These are phyloP conservation scores for Calcarius lapponicus DNA, from an alignment of 2,797 vertebrate species.

Conservation along the genomic window DNA sequence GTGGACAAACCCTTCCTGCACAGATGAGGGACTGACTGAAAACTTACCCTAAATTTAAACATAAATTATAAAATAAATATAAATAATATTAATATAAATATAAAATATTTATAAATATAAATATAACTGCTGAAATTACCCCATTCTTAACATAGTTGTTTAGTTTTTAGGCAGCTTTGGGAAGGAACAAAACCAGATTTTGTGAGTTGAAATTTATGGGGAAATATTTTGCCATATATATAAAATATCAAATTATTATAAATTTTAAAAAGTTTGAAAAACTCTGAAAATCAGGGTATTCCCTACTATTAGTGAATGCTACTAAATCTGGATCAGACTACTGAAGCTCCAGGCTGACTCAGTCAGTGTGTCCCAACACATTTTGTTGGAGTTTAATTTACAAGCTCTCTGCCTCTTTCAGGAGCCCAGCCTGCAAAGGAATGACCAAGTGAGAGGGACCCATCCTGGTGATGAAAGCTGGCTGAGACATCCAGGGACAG, in stretches of 20 bases:
- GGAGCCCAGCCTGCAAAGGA: not conserved
- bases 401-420: not conserved
- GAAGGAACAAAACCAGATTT: not conserved
- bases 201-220: not conserved
- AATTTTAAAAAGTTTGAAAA: not conserved
- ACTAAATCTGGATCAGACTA: not conserved
- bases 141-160: not conserved
- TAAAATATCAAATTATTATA: not conserved
- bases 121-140: not conserved
- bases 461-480: not conserved
- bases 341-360: not conserved
- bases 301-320: not conserved
- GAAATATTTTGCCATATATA: not conserved
- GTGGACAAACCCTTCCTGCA: conserved; percentile 4
- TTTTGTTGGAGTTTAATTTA: not conserved
- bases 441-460: not conserved
- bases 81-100: too few species aligned
- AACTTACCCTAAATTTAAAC: not conserved
- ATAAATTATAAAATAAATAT: not conserved
- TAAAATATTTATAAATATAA: too few species aligned
- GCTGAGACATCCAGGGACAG: not conserved
- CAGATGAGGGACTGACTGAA: not conserved
- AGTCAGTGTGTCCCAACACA: not conserved
- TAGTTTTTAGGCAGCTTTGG: not conserved
- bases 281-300: not conserved